Percentiles rank a stretch among this genome's conserved stretches.
Evolutionary conservation across 2,888 invertebrate genomes (phyloP).

Genomic region (Lasioglossum marginatum): DNA sequence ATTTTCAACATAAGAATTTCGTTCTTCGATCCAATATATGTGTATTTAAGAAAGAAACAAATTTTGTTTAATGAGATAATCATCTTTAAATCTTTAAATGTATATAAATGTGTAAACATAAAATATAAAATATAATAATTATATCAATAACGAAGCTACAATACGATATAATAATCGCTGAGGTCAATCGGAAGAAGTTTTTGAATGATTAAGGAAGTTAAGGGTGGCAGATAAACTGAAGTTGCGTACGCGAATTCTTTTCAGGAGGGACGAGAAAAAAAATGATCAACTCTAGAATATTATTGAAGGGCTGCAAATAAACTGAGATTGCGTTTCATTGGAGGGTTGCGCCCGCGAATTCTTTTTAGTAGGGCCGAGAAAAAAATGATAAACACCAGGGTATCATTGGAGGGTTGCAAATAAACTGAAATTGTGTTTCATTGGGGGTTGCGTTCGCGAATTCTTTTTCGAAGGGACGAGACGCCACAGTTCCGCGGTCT

Average conservation of each 20-base stretch:
- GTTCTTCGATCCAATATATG: no score
- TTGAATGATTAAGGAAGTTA: no score
- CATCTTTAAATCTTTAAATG: no score
- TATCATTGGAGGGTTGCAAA: neutral
- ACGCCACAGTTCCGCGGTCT: neutral
- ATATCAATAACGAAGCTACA: no score
- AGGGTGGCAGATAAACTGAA: neutral
- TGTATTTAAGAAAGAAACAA: no score
- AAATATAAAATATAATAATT: no score
- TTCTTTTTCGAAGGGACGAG: neutral
- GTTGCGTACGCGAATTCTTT: neutral
- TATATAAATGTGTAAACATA: no score
- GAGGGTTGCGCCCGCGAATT: neutral
- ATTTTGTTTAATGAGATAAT: no score
- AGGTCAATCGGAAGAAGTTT: no score
- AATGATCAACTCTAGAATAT: neutral
- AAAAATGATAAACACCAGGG: neutral
- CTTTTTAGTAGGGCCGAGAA: neutral
- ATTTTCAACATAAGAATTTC: no score
- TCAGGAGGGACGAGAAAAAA: neutral
- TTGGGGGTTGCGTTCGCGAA: neutral
- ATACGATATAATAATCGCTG: no score
- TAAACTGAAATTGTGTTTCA: neutral
- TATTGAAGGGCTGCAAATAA: neutral
- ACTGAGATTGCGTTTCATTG: neutral